Conservation (phyloP, 2,888 invertebrate species). For the Apodemia hepburni region DNA sequence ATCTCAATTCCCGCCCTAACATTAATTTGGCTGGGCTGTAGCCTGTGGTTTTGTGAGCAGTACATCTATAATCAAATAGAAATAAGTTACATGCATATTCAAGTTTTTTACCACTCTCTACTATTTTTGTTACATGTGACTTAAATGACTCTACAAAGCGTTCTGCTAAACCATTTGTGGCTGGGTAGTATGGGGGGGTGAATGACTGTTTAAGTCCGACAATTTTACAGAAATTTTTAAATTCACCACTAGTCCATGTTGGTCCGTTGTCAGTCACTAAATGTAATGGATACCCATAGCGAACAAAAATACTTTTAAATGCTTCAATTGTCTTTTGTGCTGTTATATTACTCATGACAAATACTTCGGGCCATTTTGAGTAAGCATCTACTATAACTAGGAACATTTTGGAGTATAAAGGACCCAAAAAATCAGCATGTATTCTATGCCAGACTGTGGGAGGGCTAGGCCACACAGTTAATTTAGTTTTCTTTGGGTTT, state of each 20-base stretch:
- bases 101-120: conserved; percentile 18
- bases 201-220: neutral
- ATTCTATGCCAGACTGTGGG: conserved; percentile 25
- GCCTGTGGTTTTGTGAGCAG: conserved; percentile 15
- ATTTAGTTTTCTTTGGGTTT: conserved; percentile 15
- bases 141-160: conserved; percentile 30
- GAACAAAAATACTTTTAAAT: conserved; percentile 29
- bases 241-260: conserved; percentile 29
- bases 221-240: conserved; percentile 29
- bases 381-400: conserved; percentile 24
- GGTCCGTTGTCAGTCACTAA: conserved; percentile 32
- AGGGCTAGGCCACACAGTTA: conserved; percentile 22
- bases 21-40: conserved; percentile 14
- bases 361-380: conserved; percentile 25
- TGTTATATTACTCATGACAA: conserved; percentile 25
- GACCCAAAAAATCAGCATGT: conserved; percentile 25
- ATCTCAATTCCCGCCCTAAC: conserved; percentile 18
- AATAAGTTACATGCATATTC: conserved; percentile 14
- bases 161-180: conserved; percentile 29
- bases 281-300: conserved; percentile 29
- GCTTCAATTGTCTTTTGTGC: conserved; percentile 22
- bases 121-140: conserved; percentile 24
- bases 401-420: conserved; percentile 24
- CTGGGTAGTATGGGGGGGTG: no score
- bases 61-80: conserved; percentile 15